Evolutionary conservation across 2,888 invertebrate genomes (phyloP).

Genomic region (Pammene aurita): DNA sequence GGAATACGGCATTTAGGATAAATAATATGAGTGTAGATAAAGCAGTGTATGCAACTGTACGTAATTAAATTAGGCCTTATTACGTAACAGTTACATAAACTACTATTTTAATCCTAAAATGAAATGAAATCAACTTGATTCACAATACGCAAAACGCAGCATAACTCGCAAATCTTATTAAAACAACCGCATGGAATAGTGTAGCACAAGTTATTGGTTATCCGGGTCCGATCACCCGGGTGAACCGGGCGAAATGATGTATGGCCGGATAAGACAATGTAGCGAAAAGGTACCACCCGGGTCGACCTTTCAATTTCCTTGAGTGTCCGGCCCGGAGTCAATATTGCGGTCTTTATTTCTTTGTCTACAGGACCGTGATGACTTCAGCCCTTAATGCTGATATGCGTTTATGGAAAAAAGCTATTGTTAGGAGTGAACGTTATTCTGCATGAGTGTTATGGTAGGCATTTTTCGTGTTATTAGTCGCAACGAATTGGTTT

Average conservation of each 20-base stretch:
- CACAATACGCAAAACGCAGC: neutral
- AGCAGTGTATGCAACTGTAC: too few species aligned
- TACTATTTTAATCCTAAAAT: neutral
- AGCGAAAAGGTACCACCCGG: slow-evolving; percentile 65
- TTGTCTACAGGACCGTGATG: slow-evolving; percentile 54
- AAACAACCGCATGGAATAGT: slow-evolving; percentile 58
- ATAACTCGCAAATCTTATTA: slow-evolving; percentile 55
- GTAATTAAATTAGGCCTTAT: too few species aligned
- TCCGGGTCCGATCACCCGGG: slow-evolving; percentile 51
- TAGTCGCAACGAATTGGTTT: neutral
- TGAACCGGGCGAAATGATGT: slow-evolving; percentile 66
- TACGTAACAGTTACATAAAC: too few species aligned
- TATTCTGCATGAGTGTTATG: slow-evolving; percentile 9
- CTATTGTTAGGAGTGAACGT: slow-evolving; percentile 18
- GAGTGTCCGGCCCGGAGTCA: slow-evolving; percentile 59
- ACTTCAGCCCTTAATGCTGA: slow-evolving; percentile 48
- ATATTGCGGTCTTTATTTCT: slow-evolving; percentile 58
- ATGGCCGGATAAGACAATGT: slow-evolving; percentile 71
- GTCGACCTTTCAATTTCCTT: slow-evolving; percentile 78
- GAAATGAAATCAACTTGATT: neutral
- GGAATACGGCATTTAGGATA: too few species aligned
- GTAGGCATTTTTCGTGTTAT: neutral
- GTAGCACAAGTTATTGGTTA: slow-evolving; percentile 53
- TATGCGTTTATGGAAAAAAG: slow-evolving; percentile 22
- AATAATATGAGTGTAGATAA: too few species aligned